Evolutionary conservation across 2,113 vertebrate species (phyloP), one percentile per base, ranked within the genome.

Genomic region (Alligator mississippiensis): DNA sequence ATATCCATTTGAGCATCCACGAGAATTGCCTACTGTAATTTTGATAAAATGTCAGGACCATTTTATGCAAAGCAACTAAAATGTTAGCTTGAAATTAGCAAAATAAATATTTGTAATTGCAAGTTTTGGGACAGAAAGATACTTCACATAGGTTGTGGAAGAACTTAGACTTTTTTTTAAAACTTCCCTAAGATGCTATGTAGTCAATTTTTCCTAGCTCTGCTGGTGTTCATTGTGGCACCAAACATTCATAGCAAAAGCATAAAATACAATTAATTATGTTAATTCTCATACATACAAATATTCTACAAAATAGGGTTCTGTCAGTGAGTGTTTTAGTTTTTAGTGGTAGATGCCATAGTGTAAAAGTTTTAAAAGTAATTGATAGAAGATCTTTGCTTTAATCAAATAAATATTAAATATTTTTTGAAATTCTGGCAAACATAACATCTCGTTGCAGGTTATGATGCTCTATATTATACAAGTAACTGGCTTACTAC

Each of bases 391-490:
- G 72, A 47, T 57, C 58, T 27, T 4, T 2, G 14, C 22, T 77
- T 77, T 68, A 34, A 34, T 88, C 6, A 60, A 25, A 85, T 78
- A 86, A 90, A 87, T 47, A 90, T 3, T 18, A 92, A 47, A 54
- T 84, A 11, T 88, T 62, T 66, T 47, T 84, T 17, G 83, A 4
- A 90, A 81, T 66, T 84, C 78, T 84, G 80, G 11, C 75, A 88
- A 77, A 5, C 62, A 62, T 87, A 80, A 90, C 89, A 80, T 22
- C 19, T 92, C 9, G 58, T 91, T 98, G 18, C 87, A 99, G 99
- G 99, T 98, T 59, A 98, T 94, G 0, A 98, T 98, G 87, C 97
- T 99, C 15, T 99, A 99, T 82, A 84, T 98, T 6, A 98, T 99
- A 54, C 99, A 99, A 92, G 97, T 98, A 55, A 93, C 97, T n/a